These are phyloP conservation scores for Globodera ellingtonae DNA, from an alignment of 1,140 invertebrate species.

Conservation along the genomic window DNA sequence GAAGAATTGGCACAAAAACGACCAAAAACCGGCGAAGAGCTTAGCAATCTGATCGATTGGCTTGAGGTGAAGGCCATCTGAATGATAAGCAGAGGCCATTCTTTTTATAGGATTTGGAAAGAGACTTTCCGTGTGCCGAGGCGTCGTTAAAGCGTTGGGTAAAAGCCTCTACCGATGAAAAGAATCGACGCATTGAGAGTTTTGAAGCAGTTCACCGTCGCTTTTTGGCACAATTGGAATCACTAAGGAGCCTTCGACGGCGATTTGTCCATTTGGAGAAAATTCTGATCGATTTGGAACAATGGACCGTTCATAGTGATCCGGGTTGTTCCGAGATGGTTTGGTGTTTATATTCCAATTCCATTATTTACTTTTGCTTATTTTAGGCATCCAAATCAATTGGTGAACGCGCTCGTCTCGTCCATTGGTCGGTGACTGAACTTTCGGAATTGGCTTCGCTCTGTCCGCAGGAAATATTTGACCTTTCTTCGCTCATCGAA, in stretches of 20 bases:
- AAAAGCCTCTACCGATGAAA: background rate
- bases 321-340: constrained; percentile 43
- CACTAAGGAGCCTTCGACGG: constrained; percentile 27
- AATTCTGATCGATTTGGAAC: constrained; percentile 31
- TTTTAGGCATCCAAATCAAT: constrained; percentile 33
- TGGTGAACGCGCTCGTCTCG: constrained; percentile 42
- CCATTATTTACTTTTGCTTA: background rate
- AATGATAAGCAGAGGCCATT: background rate
- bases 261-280: constrained; percentile 35
- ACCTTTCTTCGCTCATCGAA: constrained; percentile 15
- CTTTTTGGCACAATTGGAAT: constrained; percentile 19
- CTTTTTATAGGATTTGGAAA: constrained; percentile 7
- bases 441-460: constrained; percentile 27
- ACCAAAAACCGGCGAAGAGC: constrained; percentile 18
- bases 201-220: background rate
- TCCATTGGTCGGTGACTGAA: constrained; percentile 27
- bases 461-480: background rate
- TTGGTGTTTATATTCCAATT: background rate
- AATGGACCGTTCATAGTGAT: constrained; percentile 41
- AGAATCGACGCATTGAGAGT: background rate
- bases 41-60: constrained; percentile 11
- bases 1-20: background rate
- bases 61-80: background rate
- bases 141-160: background rate
- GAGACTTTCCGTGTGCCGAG: constrained; percentile 4